Base-by-base conservation (phyloP, 2,113 vertebrate genomes). In the Ranitomeya variabilis region DNA sequence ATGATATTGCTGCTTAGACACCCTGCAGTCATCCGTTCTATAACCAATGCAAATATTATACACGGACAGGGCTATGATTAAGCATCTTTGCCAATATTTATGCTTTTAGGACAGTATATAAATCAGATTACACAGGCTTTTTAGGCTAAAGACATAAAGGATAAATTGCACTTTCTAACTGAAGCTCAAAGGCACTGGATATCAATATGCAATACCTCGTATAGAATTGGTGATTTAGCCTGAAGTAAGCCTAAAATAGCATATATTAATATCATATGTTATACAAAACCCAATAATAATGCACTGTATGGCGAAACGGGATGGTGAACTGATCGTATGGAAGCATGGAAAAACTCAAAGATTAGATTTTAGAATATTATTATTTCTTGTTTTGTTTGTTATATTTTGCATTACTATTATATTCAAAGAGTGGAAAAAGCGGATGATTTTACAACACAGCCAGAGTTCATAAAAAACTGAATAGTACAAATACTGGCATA, bases 1-100 rank as follows among this genome's bases (percentile, higher is more conserved):
- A 79, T 79, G 59, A 79, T 87, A 66, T 77, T 86, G 60, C 74
- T 79, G 7, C 23, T 85, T 45, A 85, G 60, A 54, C 82, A 84
- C 64, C 64, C 64, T 84, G 82, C 64, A 52, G 82, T 84, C 21
- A 52, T 69, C 31, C 55, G 64, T 84, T 71, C 45, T 71, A 84
- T 71, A 71, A 69, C 45, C 66, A 55, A 71, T 71, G 64, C 64
- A 69, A 69, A 84, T 69, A 18, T 71, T 52, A 69, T 83, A 69
- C 64, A 19, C n/a, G 37, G 31, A 18, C n/a, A 51, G 37, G 60
- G 80, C 18, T 66, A 51, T 64, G 80, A 83, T 55, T n/a, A 79
- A 79, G 21, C 15, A 14, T 57, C 77, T 79, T 79, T 79, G 80
- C 80, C 7, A 23, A 83, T 62, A 64, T 83, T 21, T 66, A 51